Evolutionary conservation across 2,113 vertebrate species (phyloP).

Genomic region (Istiophorus platypterus): DNA sequence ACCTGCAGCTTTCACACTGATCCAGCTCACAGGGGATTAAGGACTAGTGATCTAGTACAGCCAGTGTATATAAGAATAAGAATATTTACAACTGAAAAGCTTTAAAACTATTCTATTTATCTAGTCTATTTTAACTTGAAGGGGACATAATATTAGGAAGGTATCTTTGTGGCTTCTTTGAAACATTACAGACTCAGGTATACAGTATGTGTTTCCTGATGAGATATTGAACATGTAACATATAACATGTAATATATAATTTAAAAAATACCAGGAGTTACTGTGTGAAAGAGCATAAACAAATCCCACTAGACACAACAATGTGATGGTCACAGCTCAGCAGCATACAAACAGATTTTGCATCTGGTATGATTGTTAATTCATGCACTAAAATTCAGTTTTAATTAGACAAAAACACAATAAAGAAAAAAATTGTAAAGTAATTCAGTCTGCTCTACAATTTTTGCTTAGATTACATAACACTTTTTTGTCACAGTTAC

Average conservation of each 20-base stretch:
- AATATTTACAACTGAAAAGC: too few species aligned
- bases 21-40: too few species aligned
- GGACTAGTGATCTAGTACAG: too few species aligned
- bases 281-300: not conserved
- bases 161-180: too few species aligned
- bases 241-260: not conserved
- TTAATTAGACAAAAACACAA: slow-evolving; percentile 8
- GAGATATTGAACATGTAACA: not conserved
- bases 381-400: not conserved
- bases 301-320: too few species aligned
- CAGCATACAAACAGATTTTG: not conserved
- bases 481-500: not conserved
- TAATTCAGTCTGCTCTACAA: not conserved
- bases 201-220: not conserved
- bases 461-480: slow-evolving; percentile 2
- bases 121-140: too few species aligned
- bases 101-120: too few species aligned
- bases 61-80: too few species aligned
- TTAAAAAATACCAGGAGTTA: not conserved
- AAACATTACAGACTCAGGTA: not conserved
- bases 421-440: not conserved
- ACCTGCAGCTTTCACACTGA: too few species aligned
- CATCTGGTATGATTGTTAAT: not conserved
- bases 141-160: too few species aligned
- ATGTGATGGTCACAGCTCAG: slow-evolving; percentile 7